A percentile compares a stretch with the other conserved stretches of the same genome.
Conservation (phyloP, 2,113 vertebrate species). For the Rhinoptilus africanus region DNA sequence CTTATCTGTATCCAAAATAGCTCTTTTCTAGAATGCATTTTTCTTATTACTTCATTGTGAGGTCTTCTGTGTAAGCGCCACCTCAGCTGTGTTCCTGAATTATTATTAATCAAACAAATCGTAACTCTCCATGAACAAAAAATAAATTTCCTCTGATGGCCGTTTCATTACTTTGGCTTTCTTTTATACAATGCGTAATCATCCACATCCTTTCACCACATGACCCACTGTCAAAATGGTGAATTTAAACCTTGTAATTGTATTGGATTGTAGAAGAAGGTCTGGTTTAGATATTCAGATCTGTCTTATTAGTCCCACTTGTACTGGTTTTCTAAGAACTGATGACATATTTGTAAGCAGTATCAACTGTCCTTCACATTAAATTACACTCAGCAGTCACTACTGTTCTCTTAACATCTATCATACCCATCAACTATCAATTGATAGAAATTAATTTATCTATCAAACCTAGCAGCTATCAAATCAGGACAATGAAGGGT, state of each 20-base stretch:
- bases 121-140: neutral
- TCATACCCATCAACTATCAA: neutral
- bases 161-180: neutral
- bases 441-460: neutral
- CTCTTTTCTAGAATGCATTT: neutral
- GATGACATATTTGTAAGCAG: slow-evolving; percentile 59
- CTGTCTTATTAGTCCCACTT: neutral
- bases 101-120: neutral
- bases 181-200: neutral
- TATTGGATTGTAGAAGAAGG: neutral
- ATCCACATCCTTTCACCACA: neutral
- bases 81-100: neutral
- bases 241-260: slow-evolving; percentile 50
- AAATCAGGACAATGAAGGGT: slow-evolving; percentile 38
- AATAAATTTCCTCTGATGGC: neutral
- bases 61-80: neutral
- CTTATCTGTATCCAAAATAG: neutral
- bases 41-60: neutral
- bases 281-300: slow-evolving; percentile 23
- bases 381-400: slow-evolving; percentile 30
- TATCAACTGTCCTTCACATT: slow-evolving; percentile 51
- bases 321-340: slow-evolving; percentile 8
- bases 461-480: slow-evolving; percentile 5
- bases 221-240: neutral
- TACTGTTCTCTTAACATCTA: neutral